Evolutionary conservation across 2,797 vertebrate genomes (phyloP).

Genomic region (Denticeps clupeoides): DNA sequence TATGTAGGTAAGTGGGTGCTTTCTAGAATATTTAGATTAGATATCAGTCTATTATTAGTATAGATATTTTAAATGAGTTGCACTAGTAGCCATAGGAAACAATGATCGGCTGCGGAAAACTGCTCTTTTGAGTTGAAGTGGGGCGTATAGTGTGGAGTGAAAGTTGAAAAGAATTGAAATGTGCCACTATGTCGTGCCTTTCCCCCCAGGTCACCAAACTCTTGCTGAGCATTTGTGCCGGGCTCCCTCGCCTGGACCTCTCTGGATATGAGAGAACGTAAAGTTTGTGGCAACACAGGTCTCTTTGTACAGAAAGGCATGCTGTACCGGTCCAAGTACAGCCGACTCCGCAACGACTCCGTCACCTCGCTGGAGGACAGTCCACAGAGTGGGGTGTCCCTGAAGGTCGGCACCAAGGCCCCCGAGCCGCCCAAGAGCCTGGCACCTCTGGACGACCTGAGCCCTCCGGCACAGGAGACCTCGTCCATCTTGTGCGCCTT

Average conservation of each 20-base stretch:
- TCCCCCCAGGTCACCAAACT: background rate
- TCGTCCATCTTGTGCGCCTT: conserved; percentile 66
- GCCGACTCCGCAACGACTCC: conserved; percentile 78
- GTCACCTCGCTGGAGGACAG: conserved; percentile 70
- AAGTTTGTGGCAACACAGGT: conserved; percentile 48
- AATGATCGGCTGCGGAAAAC: too few species aligned
- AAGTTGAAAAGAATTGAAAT: conserved; percentile 20
- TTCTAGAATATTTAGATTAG: too few species aligned
- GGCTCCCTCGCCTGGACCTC: conserved; percentile 19
- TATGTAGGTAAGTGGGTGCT: background rate
- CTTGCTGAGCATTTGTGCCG: conserved; percentile 19
- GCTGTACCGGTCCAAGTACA: conserved; percentile 87
- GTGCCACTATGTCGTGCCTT: background rate
- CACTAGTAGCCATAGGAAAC: too few species aligned
- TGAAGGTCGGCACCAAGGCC: conserved; percentile 42
- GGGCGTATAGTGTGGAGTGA: too few species aligned
- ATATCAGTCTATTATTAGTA: background rate
- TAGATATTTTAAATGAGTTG: background rate
- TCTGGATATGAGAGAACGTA: conserved; percentile 75
- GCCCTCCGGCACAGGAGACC: conserved; percentile 42
- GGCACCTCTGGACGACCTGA: conserved; percentile 30
- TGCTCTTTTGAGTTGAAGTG: too few species aligned
- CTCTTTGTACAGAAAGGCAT: conserved; percentile 65
- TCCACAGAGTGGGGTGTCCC: conserved; percentile 38
- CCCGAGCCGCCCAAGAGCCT: conserved; percentile 9